Evolutionary conservation across 2,113 vertebrate genomes (phyloP).

Genomic region (Lichenostomus cassidix): DNA sequence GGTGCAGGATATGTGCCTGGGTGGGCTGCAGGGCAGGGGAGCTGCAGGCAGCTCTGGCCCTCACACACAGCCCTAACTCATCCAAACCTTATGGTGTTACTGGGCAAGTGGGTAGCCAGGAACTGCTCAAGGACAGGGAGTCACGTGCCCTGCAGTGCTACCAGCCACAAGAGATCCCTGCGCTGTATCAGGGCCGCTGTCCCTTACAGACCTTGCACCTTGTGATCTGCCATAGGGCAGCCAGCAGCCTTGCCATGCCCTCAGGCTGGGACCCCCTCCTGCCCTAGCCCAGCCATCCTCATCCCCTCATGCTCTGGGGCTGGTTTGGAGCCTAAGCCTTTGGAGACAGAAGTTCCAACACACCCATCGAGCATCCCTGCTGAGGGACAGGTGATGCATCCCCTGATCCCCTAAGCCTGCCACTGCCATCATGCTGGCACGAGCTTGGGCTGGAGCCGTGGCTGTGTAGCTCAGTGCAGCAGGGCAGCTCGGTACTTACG

Average conservation of each 20-base stretch:
- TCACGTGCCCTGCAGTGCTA: not conserved
- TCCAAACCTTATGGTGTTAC: not conserved
- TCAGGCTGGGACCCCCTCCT: not conserved
- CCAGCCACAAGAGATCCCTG: not conserved
- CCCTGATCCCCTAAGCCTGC: not conserved
- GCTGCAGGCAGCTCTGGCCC: not conserved
- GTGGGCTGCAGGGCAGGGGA: not conserved
- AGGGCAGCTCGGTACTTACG: not conserved
- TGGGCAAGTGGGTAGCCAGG: not conserved
- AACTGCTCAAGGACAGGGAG: not conserved
- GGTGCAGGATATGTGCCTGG: accelerated
- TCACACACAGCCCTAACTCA: not conserved
- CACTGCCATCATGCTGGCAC: not conserved
- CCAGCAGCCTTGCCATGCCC: not conserved
- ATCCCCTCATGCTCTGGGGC: not conserved
- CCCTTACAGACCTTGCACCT: not conserved
- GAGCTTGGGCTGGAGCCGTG: not conserved
- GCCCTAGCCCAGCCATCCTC: not conserved
- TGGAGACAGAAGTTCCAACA: not conserved
- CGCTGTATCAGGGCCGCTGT: accelerated
- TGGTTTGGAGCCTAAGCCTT: not conserved
- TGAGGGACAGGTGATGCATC: accelerated
- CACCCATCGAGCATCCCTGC: not conserved
- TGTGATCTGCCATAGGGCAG: not conserved
- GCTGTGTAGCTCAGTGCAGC: not conserved